A percentile compares a stretch with the other conserved stretches of the same genome.
Evolutionary conservation across 2,888 invertebrate genomes (phyloP).

Genomic region (Drosophila paracracens): DNA sequence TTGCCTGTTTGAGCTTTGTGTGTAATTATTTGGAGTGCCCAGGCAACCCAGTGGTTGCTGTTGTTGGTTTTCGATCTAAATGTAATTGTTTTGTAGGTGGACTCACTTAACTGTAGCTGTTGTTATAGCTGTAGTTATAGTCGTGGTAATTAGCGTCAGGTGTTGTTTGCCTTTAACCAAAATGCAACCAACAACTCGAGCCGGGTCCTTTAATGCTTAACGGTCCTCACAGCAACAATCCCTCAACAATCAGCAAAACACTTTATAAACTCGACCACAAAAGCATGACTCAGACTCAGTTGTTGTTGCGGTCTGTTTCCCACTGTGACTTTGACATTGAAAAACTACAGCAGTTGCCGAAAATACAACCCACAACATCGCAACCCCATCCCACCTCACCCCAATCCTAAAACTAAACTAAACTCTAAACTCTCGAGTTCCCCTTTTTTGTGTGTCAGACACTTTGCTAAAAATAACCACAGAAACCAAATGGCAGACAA

Average conservation of each 20-base stretch:
- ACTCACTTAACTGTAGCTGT: conserved; percentile 33
- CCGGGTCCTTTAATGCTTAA: conserved; percentile 7
- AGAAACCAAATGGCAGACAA: conserved; percentile 61
- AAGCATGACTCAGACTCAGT: conserved; percentile 62
- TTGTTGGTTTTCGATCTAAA: conserved; percentile 54
- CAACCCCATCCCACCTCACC: neutral
- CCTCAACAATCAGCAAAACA: conserved; percentile 37
- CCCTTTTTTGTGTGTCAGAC: conserved; percentile 16
- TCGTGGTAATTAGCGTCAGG: conserved; percentile 68
- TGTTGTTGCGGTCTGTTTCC: conserved; percentile 2
- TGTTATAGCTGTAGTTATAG: conserved; percentile 8
- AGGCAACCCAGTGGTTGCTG: conserved; percentile 49
- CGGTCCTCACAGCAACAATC: neutral
- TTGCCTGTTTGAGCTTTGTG: conserved; percentile 30
- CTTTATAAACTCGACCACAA: conserved; percentile 39
- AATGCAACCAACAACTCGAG: conserved; percentile 5
- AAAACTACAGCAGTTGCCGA: conserved; percentile 56
- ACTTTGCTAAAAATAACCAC: conserved; percentile 68
- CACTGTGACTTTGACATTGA: conserved; percentile 73
- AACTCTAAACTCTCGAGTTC: conserved; percentile 15
- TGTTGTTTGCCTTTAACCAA: conserved; percentile 41
- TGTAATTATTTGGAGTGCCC: conserved; percentile 72
- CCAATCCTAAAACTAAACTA: conserved; percentile 12
- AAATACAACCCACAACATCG: conserved; percentile 6
- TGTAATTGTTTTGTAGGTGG: conserved; percentile 61